These are phyloP conservation scores for Myiozetetes cayanensis DNA, from an alignment of 2,113 vertebrate species.

Conservation along the genomic window DNA sequence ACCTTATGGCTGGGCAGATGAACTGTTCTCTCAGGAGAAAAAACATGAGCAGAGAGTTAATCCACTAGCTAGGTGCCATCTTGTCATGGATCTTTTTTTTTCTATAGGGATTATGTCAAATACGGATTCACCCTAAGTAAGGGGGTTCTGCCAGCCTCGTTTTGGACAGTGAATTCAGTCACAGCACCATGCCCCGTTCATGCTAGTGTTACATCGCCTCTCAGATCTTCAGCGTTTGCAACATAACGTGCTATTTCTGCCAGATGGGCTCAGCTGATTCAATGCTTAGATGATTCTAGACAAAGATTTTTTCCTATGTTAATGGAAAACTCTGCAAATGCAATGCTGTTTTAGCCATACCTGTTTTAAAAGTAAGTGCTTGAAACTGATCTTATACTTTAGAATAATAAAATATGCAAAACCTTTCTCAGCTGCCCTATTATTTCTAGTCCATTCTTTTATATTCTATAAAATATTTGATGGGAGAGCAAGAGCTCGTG, in stretches of 20 bases:
- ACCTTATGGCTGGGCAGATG: not conserved
- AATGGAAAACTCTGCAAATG: not conserved
- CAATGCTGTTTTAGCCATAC: not conserved
- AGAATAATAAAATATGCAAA: not conserved
- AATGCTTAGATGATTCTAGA: not conserved
- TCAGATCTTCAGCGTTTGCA: not conserved
- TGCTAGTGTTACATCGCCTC: not conserved
- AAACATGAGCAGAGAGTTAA: not conserved
- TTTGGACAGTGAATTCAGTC: not conserved
- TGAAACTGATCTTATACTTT: not conserved
- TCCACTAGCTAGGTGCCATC: not conserved
- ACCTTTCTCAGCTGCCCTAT: not conserved
- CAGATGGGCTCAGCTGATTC: not conserved
- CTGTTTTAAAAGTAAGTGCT: not conserved
- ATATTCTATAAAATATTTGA: not conserved
- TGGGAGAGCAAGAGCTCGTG: not conserved
- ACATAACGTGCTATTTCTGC: accelerated
- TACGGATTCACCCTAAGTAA: accelerated
- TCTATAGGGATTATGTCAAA: not conserved
- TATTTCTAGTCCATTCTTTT: not conserved
- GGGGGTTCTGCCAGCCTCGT: not conserved
- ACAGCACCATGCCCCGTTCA: not conserved
- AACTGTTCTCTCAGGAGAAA: not conserved
- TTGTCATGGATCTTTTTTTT: not conserved
- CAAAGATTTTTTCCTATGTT: not conserved